phyloP scores from a whole-genome alignment of 2,888 invertebrate genomes.

The Scaptomyza caliginosa region DNA sequence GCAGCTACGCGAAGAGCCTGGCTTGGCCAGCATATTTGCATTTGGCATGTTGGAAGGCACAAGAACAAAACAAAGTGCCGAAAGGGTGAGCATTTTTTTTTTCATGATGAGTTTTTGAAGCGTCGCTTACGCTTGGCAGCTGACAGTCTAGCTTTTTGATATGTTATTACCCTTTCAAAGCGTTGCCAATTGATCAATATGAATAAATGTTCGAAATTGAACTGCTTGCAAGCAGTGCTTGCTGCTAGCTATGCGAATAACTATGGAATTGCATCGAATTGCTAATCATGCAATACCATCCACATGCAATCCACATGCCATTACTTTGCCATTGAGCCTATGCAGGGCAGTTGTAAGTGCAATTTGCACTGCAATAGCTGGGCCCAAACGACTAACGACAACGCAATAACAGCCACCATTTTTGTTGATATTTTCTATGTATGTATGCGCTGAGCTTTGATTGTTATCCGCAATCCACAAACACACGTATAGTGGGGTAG shows the following conservation, averaged over 20 bases:
- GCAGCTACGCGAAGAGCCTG: constrained; percentile 45
- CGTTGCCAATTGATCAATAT: constrained; percentile 13
- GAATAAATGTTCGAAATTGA: neutral
- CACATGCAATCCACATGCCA: constrained; percentile 46
- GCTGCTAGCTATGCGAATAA: too few relatives aligned
- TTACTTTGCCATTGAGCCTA: constrained; percentile 59
- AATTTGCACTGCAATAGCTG: constrained; percentile 42
- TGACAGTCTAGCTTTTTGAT: constrained; percentile 43
- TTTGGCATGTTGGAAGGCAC: constrained; percentile 31
- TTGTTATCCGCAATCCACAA: constrained; percentile 38
- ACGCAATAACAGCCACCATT: constrained; percentile 63
- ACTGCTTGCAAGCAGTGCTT: neutral
- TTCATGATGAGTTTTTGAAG: constrained; percentile 58
- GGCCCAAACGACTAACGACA: constrained; percentile 52
- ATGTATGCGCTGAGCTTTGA: constrained; percentile 52
- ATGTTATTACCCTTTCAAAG: constrained; percentile 28
- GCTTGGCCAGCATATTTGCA: constrained; percentile 39
- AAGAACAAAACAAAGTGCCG: neutral
- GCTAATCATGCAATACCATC: constrained; percentile 40
- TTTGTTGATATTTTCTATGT: constrained; percentile 51
- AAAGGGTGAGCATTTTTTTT: constrained; percentile 34
- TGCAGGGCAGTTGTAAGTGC: constrained; percentile 28
- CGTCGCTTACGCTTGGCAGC: constrained; percentile 45
- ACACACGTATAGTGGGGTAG: constrained; percentile 1
- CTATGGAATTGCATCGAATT: neutral